Percentiles rank a stretch among this genome's conserved stretches.
These are phyloP conservation scores for Tinea pellionella DNA, from an alignment of 2,888 invertebrate genomes.

Conservation along the genomic window DNA sequence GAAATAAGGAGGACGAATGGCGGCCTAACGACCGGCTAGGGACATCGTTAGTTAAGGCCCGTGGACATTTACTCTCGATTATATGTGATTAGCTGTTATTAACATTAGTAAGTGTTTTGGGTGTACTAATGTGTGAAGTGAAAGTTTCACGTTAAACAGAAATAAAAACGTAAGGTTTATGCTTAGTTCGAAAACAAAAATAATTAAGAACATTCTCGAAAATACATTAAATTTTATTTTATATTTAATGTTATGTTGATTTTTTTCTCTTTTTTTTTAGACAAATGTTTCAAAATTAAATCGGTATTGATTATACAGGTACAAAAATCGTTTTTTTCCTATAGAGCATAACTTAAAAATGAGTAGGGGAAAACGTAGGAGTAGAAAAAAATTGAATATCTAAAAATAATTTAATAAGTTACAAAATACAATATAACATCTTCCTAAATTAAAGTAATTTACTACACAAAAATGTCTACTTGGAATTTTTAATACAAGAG, in stretches of 20 bases:
- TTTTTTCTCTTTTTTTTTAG: too few species aligned
- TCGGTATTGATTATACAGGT: background rate
- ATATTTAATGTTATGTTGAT: too few species aligned
- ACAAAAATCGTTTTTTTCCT: too few species aligned
- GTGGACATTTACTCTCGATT: conserved; percentile 18
- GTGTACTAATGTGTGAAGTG: background rate
- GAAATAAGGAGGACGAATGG: conserved; percentile 14
- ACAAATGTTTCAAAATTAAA: too few species aligned
- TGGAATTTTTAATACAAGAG: conserved; percentile 38
- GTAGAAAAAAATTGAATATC: too few species aligned
- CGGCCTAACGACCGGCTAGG: conserved; percentile 18
- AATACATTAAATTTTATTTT: too few species aligned
- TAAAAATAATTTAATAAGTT: background rate
- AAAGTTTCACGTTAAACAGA: background rate
- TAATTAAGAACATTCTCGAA: too few species aligned
- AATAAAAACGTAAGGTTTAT: too few species aligned
- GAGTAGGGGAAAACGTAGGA: too few species aligned
- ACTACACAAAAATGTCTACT: conserved; percentile 29
- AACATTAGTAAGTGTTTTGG: background rate
- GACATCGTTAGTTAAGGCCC: conserved; percentile 17
- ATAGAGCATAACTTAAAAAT: too few species aligned
- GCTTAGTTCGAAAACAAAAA: too few species aligned
- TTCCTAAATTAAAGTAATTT: conserved; percentile 36
- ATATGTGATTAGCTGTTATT: conserved; percentile 19
- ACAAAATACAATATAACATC: background rate